Evolutionary conservation across 2,113 vertebrate species (phyloP), one percentile per base, ranked within the genome.

Genomic region (Prionailurus bengalensis): DNA sequence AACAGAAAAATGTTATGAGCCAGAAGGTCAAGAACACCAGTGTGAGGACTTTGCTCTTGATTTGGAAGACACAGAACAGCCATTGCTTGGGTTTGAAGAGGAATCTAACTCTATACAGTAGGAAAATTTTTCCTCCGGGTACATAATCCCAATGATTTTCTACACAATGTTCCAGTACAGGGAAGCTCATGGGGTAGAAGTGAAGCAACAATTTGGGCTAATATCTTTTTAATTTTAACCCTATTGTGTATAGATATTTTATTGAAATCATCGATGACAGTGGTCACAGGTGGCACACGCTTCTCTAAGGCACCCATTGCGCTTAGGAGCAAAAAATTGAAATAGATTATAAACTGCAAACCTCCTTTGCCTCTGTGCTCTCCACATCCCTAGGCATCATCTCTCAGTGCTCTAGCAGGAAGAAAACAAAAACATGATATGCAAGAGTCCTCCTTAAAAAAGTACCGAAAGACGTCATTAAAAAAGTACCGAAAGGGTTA

Each of bases 11-110:
- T 33, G 29, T 4, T 53, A 39, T 0, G 0, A 79, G 51, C 61
- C 91, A 83, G 45, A 94, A 96, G 80, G 53, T 90, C 65, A 66
- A 5, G 27, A 27, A 73, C 73, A 92, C 61, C 68, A 53, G 17
- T 29, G 16, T 36, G 33, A 29, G 31, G 31, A 71, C 29, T 53
- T 23, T 27, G 7, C 58, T 61, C 55, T 92, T 87, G 63, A 53
- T 79, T 88, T 58, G 82, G 79, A 39, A 31, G 81, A n/a, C 70
- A 55, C 68, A 5, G 3, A 45, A 73, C 73, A 80, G 19, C 53
- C 6, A 39, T 21, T 63, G 58, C 9, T 14, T 31, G 9, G 4
- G 29, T 33, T 66, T 87, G 53, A 16, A 92, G 74, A 9, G 5
- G n/a, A 74, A 33, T 48, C 17, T 19, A 58, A 5, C 80, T 68